Base-by-base conservation (phyloP, 2,797 vertebrate species). In the Xiphorhynchus erythropygius region DNA sequence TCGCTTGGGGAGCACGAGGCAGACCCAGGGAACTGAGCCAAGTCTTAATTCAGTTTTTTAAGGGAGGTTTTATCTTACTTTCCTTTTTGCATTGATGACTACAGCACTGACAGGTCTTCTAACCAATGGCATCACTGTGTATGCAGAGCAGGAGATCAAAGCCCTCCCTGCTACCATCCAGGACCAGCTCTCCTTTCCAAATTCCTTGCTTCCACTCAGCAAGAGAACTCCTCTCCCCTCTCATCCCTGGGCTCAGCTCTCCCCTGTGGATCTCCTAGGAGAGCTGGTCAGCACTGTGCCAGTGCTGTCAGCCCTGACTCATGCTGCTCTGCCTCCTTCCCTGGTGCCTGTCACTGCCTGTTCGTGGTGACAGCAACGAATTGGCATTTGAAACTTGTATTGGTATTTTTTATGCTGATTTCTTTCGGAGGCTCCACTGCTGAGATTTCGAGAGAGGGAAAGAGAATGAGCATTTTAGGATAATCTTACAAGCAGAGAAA, bases 401-500 rank as follows among this genome's bases (percentile, higher is more conserved):
- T 56, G 69, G 84, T 87, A 85, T 96, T 94, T 96, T 91, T 87
- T 63, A 80, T 78, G 89, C 87, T 71, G 84, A 87, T 96, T 96
- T 91, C 90, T 92, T 79, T 84, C 71, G 7, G 87, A 90, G 84
- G 78, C 90, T 78, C 83, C 42, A 91, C 90, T 65, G 89, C 68
- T 49, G 95, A 96, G 93, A 91, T 92, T 93, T 94, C 30, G 37
- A 95, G 91, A 81, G 90, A 83, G 79, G 82, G 79, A 92, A 91
- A 60, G 92, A 85, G 94, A 94, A 91, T 63, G 89, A 97, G 92
- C 91, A 70, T 94, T 98, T 97, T 93, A 93, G 96, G 95, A 94
- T 97, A 97, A 97, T 97, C 96, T 97, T 97, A 96, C 97, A 96
- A 97, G 97, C 69, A 95, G 68, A 97, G 95, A 97, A 97, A 97